Evolutionary conservation across 2,888 invertebrate species (phyloP), one percentile per base, ranked within the genome.

Genomic region (Eristalinus sepulchralis): DNA sequence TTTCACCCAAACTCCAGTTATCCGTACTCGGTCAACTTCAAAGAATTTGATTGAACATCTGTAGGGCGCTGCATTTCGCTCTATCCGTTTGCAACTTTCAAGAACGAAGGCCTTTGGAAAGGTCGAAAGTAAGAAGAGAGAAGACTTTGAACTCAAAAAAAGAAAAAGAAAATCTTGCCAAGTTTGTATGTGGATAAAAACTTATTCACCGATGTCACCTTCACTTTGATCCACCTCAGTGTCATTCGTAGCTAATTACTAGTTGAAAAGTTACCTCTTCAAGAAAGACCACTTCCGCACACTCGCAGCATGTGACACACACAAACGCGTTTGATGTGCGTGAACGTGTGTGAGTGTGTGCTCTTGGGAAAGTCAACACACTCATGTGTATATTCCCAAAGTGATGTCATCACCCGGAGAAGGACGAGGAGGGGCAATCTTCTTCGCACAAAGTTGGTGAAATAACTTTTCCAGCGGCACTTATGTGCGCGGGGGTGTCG

Each of bases 381-480:
- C n/a, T n/a, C 27, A 27, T 27, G 27, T 27, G 63, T 70, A 70
- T 39, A 68, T 73, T 70, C 59, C 64, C 6, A 36, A 71, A 70
- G 47, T 53, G 64, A 59, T 75, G 53, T 39, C 63, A 76, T 24
- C 20, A 39, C 64, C 64, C 59, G 2, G 31, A 11, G 0, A 13
- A 2, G 39, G 27, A 2, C 27, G 27, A 5, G 3, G n/a, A 17
- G 47, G 64, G 47, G 70, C 34, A 64, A 57, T 64, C 64, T 76
- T 75, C 47, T 34, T 47, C 47, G 17, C 59, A 47, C 34, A 70
- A 75, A 76, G 59, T 75, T 76, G 27, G 36, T 24, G 34, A 75
- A 64, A 70, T 33, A 47, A 76, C 47, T 33, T 76, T 76, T 76
- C 59, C 70, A 64, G 47, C 39, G 63, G 13, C 9, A 70, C 27